Percentiles rank a stretch among this genome's conserved stretches.
Conservation (phyloP, 2,797 vertebrate species). For the Tangara arthus region DNA sequence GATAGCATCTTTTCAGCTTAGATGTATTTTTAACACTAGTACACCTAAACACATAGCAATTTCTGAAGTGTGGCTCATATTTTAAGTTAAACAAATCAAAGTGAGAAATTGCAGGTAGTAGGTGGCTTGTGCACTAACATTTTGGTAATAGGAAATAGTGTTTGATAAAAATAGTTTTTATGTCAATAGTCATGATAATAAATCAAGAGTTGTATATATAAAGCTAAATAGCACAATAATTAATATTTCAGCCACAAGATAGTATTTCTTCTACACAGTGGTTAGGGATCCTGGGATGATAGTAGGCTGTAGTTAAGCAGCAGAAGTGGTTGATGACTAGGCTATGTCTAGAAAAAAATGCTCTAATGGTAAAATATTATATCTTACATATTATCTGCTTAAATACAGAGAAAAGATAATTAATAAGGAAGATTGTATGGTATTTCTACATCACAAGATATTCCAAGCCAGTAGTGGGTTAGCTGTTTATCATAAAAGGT, state of each 20-base stretch:
- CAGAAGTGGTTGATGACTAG: conserved; percentile 22
- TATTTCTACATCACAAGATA: not conserved
- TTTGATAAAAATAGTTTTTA: not conserved
- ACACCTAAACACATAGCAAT: not conserved
- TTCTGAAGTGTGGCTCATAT: not conserved
- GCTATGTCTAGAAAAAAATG: not conserved
- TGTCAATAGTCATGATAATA: not conserved
- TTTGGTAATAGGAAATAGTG: not conserved
- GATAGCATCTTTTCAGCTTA: not conserved
- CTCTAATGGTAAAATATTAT: not conserved
- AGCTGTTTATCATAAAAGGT: not conserved
- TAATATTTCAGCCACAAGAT: conserved; percentile 32
- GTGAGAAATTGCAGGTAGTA: not conserved
- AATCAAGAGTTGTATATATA: conserved; percentile 38
- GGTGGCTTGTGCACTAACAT: not conserved
- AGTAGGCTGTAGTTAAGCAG: conserved; percentile 66
- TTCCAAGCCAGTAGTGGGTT: not conserved
- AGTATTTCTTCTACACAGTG: conserved; percentile 48
- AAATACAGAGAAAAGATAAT: not conserved
- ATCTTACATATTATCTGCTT: not conserved
- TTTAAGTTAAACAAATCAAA: not conserved
- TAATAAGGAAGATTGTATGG: not conserved
- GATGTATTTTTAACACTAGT: not conserved
- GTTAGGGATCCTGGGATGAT: conserved; percentile 66
- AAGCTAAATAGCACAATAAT: conserved; percentile 50